phyloP scores from a whole-genome alignment of 2,888 invertebrate genomes.

The Acronicta leporina region DNA sequence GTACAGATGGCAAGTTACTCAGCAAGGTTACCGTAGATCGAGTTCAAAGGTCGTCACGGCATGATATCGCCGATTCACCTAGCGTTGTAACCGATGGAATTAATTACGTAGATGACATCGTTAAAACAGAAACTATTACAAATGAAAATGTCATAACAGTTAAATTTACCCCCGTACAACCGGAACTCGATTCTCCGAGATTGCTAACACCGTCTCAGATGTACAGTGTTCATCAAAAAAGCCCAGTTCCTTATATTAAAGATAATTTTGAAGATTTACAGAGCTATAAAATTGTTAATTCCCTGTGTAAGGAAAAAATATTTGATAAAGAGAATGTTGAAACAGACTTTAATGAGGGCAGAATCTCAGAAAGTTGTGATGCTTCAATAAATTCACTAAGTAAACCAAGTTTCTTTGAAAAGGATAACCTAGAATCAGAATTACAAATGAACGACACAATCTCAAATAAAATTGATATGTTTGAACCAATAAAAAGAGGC shows the following conservation, averaged over 20 bases:
- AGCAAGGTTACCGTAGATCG: conserved; percentile 86
- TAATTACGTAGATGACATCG: conserved; percentile 79
- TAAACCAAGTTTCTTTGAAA: conserved; percentile 72
- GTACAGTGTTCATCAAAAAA: conserved; percentile 51
- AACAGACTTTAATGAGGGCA: conserved; percentile 25
- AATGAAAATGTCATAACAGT: conserved; percentile 84
- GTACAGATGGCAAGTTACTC: conserved; percentile 83
- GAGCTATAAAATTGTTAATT: conserved; percentile 85
- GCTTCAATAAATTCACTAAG: conserved; percentile 70
- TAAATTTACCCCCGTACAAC: conserved; percentile 81
- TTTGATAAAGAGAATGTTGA: conserved; percentile 58
- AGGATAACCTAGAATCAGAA: conserved; percentile 41
- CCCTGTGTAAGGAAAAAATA: conserved; percentile 77
- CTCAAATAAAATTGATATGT: conserved; percentile 49
- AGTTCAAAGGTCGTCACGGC: conserved; percentile 80
- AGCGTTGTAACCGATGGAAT: conserved; percentile 65
- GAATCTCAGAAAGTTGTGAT: conserved; percentile 49
- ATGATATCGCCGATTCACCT: conserved; percentile 82
- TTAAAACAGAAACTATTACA: conserved; percentile 84
- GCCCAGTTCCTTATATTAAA: conserved; percentile 73
- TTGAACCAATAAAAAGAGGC: conserved; percentile 62
- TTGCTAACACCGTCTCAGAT: conserved; percentile 69
- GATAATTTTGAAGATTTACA: conserved; percentile 81
- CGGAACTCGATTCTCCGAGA: conserved; percentile 74
- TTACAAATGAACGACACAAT: conserved; percentile 20